Evolutionary conservation across 2,888 invertebrate genomes (phyloP).

Genomic region (Hypomecis atomaria): DNA sequence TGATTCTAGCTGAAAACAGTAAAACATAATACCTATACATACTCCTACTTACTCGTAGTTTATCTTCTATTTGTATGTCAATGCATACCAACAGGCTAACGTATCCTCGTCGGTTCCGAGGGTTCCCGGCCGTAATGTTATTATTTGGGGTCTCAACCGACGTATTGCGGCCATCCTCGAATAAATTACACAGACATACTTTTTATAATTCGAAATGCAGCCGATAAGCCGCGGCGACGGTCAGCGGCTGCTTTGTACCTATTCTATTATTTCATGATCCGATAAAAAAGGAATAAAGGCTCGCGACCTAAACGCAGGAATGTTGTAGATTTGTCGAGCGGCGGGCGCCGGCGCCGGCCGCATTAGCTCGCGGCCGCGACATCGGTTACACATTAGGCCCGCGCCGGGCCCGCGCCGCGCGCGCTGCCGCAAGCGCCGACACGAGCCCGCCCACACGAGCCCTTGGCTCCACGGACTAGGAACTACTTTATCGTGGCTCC

Average conservation of each 20-base stretch:
- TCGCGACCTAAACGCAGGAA: slow-evolving; percentile 77
- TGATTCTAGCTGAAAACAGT: no score
- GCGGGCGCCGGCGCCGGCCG: slow-evolving; percentile 83
- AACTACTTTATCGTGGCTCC: slow-evolving; percentile 26
- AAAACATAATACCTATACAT: no score
- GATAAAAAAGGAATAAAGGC: slow-evolving; percentile 78
- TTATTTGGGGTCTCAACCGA: slow-evolving; percentile 11
- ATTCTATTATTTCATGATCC: slow-evolving; percentile 77
- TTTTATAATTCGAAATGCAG: slow-evolving; percentile 14
- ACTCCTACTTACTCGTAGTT: no score
- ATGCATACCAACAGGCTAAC: no score
- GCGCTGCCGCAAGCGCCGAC: slow-evolving; percentile 12
- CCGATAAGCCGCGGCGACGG: slow-evolving; percentile 23
- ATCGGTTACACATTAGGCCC: slow-evolving; percentile 75
- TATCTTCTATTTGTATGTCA: no score
- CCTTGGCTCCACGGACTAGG: slow-evolving; percentile 5
- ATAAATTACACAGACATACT: slow-evolving; percentile 24
- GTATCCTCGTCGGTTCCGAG: background rate
- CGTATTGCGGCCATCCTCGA: slow-evolving; percentile 19
- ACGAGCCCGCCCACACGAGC: background rate
- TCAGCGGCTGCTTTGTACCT: slow-evolving; percentile 72
- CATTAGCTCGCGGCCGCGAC: slow-evolving; percentile 71
- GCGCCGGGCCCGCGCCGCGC: slow-evolving; percentile 48
- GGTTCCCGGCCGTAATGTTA: slow-evolving; percentile 4
- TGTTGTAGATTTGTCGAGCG: slow-evolving; percentile 75